These are phyloP conservation scores for Microtus pennsylvanicus DNA, from an alignment of 2,113 vertebrate species.

Conservation along the genomic window DNA sequence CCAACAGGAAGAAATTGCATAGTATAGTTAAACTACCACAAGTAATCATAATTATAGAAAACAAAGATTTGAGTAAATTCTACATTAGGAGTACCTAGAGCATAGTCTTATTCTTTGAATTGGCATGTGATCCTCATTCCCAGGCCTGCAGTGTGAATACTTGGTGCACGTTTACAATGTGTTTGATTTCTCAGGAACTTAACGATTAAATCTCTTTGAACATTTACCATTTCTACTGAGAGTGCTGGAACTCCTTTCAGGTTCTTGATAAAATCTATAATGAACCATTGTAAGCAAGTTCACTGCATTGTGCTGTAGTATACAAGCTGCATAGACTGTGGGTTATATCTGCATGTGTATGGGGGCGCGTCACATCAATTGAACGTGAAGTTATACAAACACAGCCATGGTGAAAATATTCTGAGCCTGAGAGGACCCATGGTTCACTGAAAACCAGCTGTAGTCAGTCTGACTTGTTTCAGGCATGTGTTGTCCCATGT, in stretches of 20 bases:
- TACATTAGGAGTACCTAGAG: neutral
- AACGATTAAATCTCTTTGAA: neutral
- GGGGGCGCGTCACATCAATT: neutral
- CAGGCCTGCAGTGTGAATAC: neutral
- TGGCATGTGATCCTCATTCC: neutral
- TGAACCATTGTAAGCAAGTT: neutral
- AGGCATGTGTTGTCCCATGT: neutral
- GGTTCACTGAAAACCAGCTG: neutral
- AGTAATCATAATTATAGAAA: neutral
- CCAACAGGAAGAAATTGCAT: neutral
- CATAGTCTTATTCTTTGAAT: neutral
- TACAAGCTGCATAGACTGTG: neutral
- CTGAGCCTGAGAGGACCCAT: no score
- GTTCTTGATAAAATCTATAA: neutral
- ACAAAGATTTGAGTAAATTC: conserved; percentile 8
- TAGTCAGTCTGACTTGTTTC: neutral
- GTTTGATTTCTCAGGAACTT: neutral
- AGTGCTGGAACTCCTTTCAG: neutral
- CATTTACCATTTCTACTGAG: neutral
- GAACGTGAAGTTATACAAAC: neutral
- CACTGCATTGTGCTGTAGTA: neutral
- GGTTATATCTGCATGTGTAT: neutral
- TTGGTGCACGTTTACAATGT: neutral
- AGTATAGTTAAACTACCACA: neutral
- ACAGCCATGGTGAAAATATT: neutral